Percentiles rank a stretch among this genome's conserved stretches.
Evolutionary conservation across 2,888 invertebrate species (phyloP).

Genomic region (Labia minor): DNA sequence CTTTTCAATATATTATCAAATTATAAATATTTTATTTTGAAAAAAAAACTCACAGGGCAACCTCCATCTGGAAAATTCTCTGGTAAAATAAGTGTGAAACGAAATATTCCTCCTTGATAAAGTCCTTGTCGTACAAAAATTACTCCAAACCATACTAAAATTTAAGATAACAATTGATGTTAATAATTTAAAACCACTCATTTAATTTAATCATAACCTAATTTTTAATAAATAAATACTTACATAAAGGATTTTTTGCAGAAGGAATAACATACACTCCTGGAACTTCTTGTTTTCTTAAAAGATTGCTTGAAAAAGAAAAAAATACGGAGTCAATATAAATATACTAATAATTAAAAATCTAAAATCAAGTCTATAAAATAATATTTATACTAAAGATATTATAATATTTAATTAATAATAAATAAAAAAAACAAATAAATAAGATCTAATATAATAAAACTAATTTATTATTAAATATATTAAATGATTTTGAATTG

Average conservation of each 20-base stretch:
- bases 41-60: slow-evolving; percentile 75
- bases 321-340: slow-evolving; percentile 18
- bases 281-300: slow-evolving; percentile 71
- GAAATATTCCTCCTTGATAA: slow-evolving; percentile 82
- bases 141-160: slow-evolving; percentile 82
- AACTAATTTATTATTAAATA: too few species aligned
- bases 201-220: slow-evolving; percentile 16
- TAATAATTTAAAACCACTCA: slow-evolving; percentile 22
- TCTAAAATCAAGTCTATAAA: too few species aligned
- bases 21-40: too few species aligned
- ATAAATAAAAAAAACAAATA: too few species aligned
- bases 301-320: slow-evolving; percentile 61
- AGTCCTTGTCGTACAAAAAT: slow-evolving; percentile 79
- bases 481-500: too few species aligned
- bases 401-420: too few species aligned
- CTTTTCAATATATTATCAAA: too few species aligned
- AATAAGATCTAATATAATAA: too few species aligned
- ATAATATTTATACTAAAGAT: too few species aligned
- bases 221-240: slow-evolving; percentile 37
- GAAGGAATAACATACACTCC: slow-evolving; percentile 92
- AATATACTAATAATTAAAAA: slow-evolving; percentile 13
- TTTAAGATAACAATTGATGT: too few species aligned
- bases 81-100: slow-evolving; percentile 76
- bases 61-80: slow-evolving; percentile 77
- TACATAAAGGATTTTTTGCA: slow-evolving; percentile 67